phyloP scores from a whole-genome alignment of 2,113 vertebrate genomes.

The Siniperca chuatsi region DNA sequence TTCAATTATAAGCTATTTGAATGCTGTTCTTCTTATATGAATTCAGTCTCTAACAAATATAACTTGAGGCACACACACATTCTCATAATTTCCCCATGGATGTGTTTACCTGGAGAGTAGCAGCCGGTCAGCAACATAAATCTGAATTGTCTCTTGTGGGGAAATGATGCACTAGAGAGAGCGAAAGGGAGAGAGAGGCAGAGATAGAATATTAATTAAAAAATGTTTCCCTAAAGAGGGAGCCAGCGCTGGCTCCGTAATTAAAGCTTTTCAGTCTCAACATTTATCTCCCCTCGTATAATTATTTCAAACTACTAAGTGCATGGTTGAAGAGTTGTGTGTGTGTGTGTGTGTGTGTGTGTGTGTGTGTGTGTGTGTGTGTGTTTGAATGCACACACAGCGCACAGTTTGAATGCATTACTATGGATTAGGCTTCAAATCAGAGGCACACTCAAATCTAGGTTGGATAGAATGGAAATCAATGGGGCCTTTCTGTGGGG shows the following conservation, averaged over 20 bases:
- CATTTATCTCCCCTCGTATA: constrained; percentile 73
- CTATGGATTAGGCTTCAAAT: constrained; percentile 52
- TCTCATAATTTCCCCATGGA: constrained; percentile 43
- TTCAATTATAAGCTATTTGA: not conserved
- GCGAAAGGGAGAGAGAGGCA: constrained; percentile 9
- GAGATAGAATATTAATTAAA: constrained; percentile 79
- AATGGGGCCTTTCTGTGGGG: not conserved
- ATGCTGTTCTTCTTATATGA: not conserved
- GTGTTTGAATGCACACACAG: constrained; percentile 1
- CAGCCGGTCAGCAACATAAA: constrained; percentile 47
- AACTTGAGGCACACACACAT: not conserved
- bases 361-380: not conserved
- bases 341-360: not conserved
- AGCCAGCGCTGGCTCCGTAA: constrained; percentile 67
- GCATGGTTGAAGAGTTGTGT: constrained; percentile 46
- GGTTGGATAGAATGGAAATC: constrained; percentile 50
- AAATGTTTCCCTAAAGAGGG: constrained; percentile 77
- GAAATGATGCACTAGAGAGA: constrained; percentile 2
- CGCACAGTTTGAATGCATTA: constrained; percentile 49
- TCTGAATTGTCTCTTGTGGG: constrained; percentile 28
- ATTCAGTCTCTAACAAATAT: not conserved
- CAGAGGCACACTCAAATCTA: constrained; percentile 34
- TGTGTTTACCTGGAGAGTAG: constrained; percentile 52
- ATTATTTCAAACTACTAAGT: constrained; percentile 78
- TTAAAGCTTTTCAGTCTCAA: constrained; percentile 79